Evolutionary conservation across 2,797 vertebrate species (phyloP).

Genomic region (Benthosema pterotum): DNA sequence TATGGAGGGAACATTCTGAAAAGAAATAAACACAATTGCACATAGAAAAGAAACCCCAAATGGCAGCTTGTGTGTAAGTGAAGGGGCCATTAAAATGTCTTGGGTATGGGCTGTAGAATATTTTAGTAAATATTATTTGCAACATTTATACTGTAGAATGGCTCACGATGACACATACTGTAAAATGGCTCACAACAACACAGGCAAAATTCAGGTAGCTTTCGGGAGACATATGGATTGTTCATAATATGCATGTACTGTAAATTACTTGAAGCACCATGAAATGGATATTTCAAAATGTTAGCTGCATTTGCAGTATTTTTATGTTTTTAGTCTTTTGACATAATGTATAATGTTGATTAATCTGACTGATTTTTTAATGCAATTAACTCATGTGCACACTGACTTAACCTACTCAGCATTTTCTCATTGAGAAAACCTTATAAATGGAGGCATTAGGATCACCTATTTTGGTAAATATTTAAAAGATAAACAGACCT

Average conservation of each 20-base stretch:
- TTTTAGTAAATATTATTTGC: not conserved
- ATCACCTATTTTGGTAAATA: too few relatives aligned
- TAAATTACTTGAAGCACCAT: not conserved
- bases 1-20: constrained; percentile 29
- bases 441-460: too few relatives aligned
- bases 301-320: constrained; percentile 4
- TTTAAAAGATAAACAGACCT: too few relatives aligned
- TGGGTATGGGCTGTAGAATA: constrained; percentile 23
- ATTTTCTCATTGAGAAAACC: too few relatives aligned
- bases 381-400: too few relatives aligned
- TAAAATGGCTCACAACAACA: constrained; percentile 18
- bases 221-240: constrained; percentile 9
- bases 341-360: too few relatives aligned
- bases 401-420: too few relatives aligned
- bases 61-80: constrained; percentile 5
- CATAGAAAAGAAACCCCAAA: constrained; percentile 12
- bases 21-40: constrained; percentile 25
- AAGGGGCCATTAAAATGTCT: constrained; percentile 24
- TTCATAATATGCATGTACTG: not conserved
- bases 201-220: constrained; percentile 4
- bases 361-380: too few relatives aligned
- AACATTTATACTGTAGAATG: constrained; percentile 14
- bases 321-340: constrained; percentile 19
- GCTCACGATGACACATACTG: constrained; percentile 8
- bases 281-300: constrained; percentile 1